phyloP scores from a whole-genome alignment of 2,113 vertebrate species.

The Cheilinus undulatus region DNA sequence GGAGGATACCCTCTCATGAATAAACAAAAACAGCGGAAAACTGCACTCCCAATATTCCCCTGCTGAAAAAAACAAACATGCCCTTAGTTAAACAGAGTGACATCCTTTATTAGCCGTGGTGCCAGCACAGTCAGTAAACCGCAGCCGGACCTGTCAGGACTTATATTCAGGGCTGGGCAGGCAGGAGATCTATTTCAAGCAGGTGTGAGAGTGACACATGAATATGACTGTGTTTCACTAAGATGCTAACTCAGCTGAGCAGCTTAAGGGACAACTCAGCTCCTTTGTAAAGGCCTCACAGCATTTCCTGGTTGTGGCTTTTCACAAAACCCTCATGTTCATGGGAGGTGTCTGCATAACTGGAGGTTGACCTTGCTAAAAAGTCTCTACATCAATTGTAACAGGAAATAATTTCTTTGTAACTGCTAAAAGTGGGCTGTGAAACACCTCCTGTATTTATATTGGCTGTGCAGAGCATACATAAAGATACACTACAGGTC shows the following conservation, averaged over 20 bases:
- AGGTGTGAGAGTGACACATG: slow-evolving; percentile 62
- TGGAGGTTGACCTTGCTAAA: slow-evolving; percentile 38
- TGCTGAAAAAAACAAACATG: slow-evolving; percentile 41
- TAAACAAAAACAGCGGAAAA: slow-evolving; percentile 83
- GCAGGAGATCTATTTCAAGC: slow-evolving; percentile 59
- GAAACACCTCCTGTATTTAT: not conserved
- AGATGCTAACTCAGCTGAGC: slow-evolving; percentile 22
- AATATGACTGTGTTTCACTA: slow-evolving; percentile 31
- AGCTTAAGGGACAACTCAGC: slow-evolving; percentile 34
- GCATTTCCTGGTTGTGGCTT: slow-evolving; percentile 41
- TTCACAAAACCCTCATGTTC: slow-evolving; percentile 5
- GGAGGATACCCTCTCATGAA: slow-evolving; percentile 72
- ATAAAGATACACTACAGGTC: not conserved
- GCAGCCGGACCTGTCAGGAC: slow-evolving; percentile 61
- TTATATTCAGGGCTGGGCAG: slow-evolving; percentile 32
- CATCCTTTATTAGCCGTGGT: slow-evolving; percentile 66
- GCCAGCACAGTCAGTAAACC: slow-evolving; percentile 50
- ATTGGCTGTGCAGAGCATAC: not conserved
- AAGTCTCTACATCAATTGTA: slow-evolving; percentile 22
- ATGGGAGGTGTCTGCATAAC: slow-evolving; percentile 19
- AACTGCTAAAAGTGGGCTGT: not conserved
- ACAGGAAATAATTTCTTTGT: slow-evolving; percentile 28
- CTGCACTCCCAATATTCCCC: slow-evolving; percentile 75
- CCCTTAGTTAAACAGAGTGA: slow-evolving; percentile 60
- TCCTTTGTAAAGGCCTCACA: slow-evolving; percentile 37